Conservation (phyloP, 2,113 vertebrate species). For the Antechinus flavipes region DNA sequence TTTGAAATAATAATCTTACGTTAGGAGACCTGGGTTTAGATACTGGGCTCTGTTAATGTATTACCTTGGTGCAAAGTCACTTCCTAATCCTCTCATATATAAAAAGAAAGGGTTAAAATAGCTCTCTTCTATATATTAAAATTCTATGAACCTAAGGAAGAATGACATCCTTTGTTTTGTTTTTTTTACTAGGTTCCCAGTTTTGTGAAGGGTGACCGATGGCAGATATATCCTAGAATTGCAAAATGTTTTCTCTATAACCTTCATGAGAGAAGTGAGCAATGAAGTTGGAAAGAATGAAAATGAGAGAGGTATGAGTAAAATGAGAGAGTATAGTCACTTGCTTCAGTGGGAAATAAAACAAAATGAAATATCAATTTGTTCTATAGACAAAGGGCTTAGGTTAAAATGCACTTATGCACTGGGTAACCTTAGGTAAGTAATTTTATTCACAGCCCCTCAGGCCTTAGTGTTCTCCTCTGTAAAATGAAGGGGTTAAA, state of each 20-base stretch:
- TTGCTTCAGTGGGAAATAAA: neutral
- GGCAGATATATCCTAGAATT: neutral
- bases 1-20: neutral
- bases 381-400: neutral
- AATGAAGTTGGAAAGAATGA: neutral
- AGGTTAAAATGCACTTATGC: neutral
- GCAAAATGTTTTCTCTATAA: neutral
- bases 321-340: neutral
- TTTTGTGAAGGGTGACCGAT: neutral
- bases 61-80: neutral
- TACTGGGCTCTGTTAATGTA: neutral
- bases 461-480: neutral
- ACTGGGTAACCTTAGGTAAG: neutral
- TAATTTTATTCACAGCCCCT: neutral
- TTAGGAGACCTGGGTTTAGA: neutral
- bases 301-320: neutral
- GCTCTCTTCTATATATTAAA: neutral
- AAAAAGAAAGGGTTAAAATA: neutral
- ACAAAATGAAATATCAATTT: neutral
- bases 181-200: neutral
- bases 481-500: neutral
- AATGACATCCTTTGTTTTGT: neutral
- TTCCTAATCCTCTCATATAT: neutral
- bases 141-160: neutral
- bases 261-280: neutral